Conservation (phyloP, 2,113 vertebrate species). For the Gymnogyps californianus region DNA sequence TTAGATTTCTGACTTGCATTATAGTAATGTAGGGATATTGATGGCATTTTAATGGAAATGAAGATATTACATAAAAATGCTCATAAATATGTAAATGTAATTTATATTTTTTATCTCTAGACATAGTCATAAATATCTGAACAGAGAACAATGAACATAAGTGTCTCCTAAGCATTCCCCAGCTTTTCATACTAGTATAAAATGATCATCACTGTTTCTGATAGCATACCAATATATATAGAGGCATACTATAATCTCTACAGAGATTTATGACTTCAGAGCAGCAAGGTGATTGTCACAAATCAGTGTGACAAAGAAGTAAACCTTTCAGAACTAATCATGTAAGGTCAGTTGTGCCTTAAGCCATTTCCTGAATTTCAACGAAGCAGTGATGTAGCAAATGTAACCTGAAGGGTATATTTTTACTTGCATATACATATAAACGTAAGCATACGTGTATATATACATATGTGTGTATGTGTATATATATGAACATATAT, state of each 20-base stretch:
- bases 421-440: background rate
- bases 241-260: background rate
- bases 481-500: background rate
- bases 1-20: background rate
- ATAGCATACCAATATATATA: background rate
- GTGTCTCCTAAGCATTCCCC: background rate
- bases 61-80: background rate
- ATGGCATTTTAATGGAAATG: background rate
- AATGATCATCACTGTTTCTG: background rate
- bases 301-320: conserved; percentile 40
- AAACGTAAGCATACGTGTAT: accelerated
- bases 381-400: background rate
- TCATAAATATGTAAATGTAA: conserved; percentile 49
- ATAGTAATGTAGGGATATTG: background rate
- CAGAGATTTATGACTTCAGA: background rate
- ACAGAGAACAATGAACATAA: conserved; percentile 4
- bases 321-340: conserved; percentile 23
- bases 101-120: conserved; percentile 41
- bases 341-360: conserved; percentile 1
- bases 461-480: background rate
- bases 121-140: conserved; percentile 34
- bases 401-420: background rate
- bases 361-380: conserved; percentile 17
- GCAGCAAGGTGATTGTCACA: conserved; percentile 32
- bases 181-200: background rate